Conservation (phyloP, 35 echinoderm and acorn worm genomes). For the Diadema setosum region DNA sequence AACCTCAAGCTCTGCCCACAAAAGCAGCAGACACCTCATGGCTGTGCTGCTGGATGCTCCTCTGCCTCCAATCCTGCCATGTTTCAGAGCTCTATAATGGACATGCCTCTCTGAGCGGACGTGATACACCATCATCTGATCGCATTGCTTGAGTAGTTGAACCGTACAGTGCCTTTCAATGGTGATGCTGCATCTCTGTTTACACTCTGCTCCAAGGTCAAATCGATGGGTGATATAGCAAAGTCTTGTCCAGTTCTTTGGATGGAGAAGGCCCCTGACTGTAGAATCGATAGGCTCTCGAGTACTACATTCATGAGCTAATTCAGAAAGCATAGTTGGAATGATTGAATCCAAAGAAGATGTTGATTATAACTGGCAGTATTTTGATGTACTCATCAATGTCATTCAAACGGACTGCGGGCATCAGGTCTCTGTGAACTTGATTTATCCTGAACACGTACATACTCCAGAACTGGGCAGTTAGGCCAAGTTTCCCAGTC, state of each 20-base stretch:
- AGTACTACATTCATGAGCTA: conserved; percentile 34
- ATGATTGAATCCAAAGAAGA: conserved; percentile 76
- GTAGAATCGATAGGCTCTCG: conserved; percentile 7
- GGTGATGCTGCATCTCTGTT: conserved; percentile 77
- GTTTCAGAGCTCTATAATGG: conserved; percentile 44
- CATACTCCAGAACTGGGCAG: conserved; percentile 33
- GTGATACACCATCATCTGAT: not conserved
- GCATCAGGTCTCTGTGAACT: conserved; percentile 38
- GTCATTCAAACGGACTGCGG: conserved; percentile 22
- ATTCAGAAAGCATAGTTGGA: conserved; percentile 77
- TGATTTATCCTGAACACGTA: conserved; percentile 75
- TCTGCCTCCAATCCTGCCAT: conserved; percentile 32
- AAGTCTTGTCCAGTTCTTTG: conserved; percentile 25
- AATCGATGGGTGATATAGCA: conserved; percentile 38
- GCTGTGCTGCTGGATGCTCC: conserved; percentile 49
- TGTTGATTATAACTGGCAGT: conserved; percentile 5
- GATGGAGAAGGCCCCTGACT: conserved; percentile 53
- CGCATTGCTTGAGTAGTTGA: conserved; percentile 1
- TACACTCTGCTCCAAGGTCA: conserved; percentile 63
- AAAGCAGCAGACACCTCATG: too few species aligned
- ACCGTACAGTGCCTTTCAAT: not conserved
- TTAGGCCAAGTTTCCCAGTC: conserved; percentile 44
- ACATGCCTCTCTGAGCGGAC: conserved; percentile 1
- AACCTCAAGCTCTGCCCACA: too few species aligned
- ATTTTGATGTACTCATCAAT: conserved; percentile 31